Conservation (phyloP, 2,888 invertebrate genomes). For the Gibbula magus region DNA sequence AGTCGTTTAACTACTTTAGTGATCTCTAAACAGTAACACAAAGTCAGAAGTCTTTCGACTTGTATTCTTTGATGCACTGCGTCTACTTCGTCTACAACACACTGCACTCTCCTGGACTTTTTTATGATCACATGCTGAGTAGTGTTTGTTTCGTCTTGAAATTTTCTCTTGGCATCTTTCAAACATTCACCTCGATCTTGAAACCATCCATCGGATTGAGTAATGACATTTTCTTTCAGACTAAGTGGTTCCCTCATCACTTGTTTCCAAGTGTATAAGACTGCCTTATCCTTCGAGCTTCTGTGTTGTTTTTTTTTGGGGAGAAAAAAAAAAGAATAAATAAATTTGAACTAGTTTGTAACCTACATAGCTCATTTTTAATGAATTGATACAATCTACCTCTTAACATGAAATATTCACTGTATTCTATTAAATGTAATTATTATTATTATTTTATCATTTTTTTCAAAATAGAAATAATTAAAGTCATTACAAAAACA, state of each 20-base stretch:
- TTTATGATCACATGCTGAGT: background rate
- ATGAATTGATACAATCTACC: no score
- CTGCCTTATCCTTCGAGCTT: no score
- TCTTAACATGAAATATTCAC: no score
- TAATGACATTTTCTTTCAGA: background rate
- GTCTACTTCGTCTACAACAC: background rate
- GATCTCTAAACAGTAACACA: background rate
- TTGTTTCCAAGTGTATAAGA: background rate
- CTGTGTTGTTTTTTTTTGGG: no score
- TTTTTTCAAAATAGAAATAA: no score
- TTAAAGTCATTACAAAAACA: no score
- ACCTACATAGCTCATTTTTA: no score
- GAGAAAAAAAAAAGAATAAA: no score
- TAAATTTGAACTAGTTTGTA: no score
- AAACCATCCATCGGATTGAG: background rate
- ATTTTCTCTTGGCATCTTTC: slow-evolving; percentile 4
- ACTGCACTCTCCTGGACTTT: background rate
- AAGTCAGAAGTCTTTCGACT: background rate
- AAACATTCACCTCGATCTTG: background rate
- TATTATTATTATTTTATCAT: no score
- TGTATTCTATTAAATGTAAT: no score
- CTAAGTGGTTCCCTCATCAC: background rate
- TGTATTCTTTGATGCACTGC: background rate
- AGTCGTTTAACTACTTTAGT: background rate
- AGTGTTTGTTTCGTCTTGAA: background rate